Percentiles rank a stretch among this genome's conserved stretches.
phyloP scores from a whole-genome alignment of 2,888 invertebrate genomes.

The Bedellia somnulentella region DNA sequence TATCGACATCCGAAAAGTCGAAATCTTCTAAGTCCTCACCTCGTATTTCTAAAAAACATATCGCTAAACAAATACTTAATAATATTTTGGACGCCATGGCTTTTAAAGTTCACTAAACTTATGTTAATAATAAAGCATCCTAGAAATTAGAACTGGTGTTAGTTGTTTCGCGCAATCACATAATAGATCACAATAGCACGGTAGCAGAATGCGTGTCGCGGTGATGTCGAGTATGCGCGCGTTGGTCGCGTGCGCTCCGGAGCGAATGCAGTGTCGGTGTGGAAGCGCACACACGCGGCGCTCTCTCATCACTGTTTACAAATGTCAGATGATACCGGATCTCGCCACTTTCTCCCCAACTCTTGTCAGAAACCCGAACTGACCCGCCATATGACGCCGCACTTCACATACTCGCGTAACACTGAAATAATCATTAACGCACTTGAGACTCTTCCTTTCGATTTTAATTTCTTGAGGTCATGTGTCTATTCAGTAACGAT shows the following conservation, averaged over 20 bases:
- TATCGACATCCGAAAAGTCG: constrained; percentile 28
- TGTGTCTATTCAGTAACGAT: too few species aligned
- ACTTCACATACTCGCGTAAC: not conserved
- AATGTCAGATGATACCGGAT: constrained; percentile 51
- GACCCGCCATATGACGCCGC: not conserved
- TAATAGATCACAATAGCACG: too few species aligned
- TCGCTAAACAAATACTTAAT: constrained; percentile 1
- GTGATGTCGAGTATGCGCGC: constrained; percentile 44
- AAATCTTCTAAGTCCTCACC: constrained; percentile 30
- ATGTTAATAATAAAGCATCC: constrained; percentile 1
- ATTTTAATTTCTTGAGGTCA: too few species aligned
- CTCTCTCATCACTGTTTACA: constrained; percentile 34
- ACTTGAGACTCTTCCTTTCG: too few species aligned
- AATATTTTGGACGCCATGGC: constrained; percentile 20
- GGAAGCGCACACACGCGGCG: constrained; percentile 27
- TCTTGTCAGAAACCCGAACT: too few species aligned
- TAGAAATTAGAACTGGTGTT: too few species aligned
- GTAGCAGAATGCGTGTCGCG: constrained; percentile 15
- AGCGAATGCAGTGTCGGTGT: too few species aligned
- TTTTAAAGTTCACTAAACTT: not conserved
- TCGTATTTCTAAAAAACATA: not conserved
- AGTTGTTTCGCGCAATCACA: not conserved
- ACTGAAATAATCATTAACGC: too few species aligned
- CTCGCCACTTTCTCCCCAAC: constrained; percentile 47
- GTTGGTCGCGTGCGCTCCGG: constrained; percentile 24